A percentile compares a stretch with the other conserved stretches of the same genome.
phyloP scores from a whole-genome alignment of 2,888 invertebrate species.

The Drosophila trichaetosa region DNA sequence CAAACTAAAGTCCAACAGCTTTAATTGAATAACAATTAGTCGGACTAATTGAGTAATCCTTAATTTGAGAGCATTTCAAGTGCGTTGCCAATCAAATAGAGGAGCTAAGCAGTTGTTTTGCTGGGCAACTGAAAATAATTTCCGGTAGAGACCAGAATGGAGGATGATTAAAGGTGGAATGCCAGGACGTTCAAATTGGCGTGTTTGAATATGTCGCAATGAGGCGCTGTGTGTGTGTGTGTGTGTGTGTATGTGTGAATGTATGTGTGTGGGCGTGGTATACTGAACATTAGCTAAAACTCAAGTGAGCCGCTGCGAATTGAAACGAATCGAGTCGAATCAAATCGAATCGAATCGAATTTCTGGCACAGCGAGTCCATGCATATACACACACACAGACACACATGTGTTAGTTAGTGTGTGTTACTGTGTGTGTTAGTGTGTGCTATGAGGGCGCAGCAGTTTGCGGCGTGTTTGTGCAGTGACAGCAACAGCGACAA shows the following conservation, averaged over 20 bases:
- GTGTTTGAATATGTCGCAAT: conserved; percentile 73
- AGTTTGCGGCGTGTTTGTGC: conserved; percentile 76
- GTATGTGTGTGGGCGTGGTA: conserved; percentile 60
- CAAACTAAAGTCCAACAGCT: background rate
- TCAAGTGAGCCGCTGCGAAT: conserved; percentile 77
- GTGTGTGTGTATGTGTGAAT: background rate
- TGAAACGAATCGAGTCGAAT: conserved; percentile 63
- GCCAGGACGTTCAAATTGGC: conserved; percentile 60
- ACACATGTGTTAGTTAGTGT: background rate
- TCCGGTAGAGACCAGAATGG: conserved; percentile 65
- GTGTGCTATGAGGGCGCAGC: conserved; percentile 52
- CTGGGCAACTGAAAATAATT: conserved; percentile 66
- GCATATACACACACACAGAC: background rate
- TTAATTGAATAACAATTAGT: background rate
- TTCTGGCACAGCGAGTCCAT: conserved; percentile 36
- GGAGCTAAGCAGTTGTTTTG: conserved; percentile 26
- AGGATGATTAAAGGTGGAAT: conserved; percentile 33
- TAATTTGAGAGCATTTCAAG: conserved; percentile 21
- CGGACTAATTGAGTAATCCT: background rate
- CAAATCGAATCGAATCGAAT: conserved; percentile 56
- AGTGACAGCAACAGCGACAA: conserved; percentile 79
- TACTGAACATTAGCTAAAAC: conserved; percentile 78
- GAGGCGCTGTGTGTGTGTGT: background rate
- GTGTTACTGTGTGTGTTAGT: conserved; percentile 1
- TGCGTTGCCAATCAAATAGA: conserved; percentile 24